Evolutionary conservation across 2,113 vertebrate genomes (phyloP).

Genomic region (Pardalotus punctatus): DNA sequence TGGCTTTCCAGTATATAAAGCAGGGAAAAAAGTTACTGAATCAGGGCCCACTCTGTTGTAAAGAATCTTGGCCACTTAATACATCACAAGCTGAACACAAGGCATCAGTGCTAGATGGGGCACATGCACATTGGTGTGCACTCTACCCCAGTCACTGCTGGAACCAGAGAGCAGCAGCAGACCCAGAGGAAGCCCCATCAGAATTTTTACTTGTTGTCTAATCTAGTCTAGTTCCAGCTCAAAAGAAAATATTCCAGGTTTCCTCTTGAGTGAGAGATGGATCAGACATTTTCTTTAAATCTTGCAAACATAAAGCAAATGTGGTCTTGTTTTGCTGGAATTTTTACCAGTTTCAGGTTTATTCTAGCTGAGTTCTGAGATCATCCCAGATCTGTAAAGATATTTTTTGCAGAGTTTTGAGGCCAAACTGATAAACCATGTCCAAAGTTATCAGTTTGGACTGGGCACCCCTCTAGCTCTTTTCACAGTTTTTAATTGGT

Average conservation of each 20-base stretch:
- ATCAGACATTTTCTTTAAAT: neutral
- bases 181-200: neutral
- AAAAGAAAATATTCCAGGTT: neutral
- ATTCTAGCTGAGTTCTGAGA: neutral
- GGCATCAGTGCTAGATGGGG: neutral
- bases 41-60: neutral
- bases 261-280: neutral
- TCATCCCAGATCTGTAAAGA: neutral
- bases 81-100: neutral
- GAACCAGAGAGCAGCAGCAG: neutral
- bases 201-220: neutral
- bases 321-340: neutral
- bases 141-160: neutral
- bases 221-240: neutral
- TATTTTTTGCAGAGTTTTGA: neutral
- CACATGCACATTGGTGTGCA: fast-evolving
- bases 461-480: neutral
- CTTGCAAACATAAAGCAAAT: neutral
- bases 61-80: neutral
- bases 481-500: neutral
- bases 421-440: neutral
- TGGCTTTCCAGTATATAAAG: neutral
- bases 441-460: neutral
- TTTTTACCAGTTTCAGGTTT: neutral
- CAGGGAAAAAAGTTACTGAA: neutral